Conservation (phyloP, 2,888 invertebrate genomes). For the Hirtodrosophila histrioides region DNA sequence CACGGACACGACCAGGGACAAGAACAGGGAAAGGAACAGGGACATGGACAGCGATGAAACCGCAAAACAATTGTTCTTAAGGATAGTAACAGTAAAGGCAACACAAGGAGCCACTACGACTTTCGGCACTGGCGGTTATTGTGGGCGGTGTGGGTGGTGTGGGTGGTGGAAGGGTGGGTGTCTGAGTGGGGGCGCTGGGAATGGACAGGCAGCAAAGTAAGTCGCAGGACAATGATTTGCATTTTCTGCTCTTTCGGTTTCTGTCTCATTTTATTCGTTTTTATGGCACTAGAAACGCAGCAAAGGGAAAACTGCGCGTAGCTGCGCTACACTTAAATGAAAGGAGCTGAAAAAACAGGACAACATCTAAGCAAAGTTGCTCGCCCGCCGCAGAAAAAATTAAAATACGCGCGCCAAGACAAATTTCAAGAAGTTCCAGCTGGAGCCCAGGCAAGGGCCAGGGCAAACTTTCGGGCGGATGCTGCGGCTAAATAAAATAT, state of each 20-base stretch:
- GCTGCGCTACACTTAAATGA: conserved; percentile 39
- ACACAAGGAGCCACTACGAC: conserved; percentile 19
- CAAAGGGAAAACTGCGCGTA: conserved; percentile 35
- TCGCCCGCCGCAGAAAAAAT: conserved; percentile 53
- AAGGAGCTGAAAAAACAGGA: conserved; percentile 20
- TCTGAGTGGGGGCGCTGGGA: conserved; percentile 12
- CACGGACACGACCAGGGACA: conserved; percentile 21
- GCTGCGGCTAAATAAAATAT: conserved; percentile 73
- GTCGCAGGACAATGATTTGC: conserved; percentile 73
- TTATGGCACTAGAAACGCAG: conserved; percentile 65
- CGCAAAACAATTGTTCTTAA: conserved; percentile 61
- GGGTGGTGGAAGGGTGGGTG: no score
- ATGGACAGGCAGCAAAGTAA: conserved; percentile 23
- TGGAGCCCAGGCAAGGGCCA: conserved; percentile 24
- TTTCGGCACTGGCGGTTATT: conserved; percentile 26
- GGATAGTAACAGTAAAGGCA: conserved; percentile 27
- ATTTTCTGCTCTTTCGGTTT: conserved; percentile 66
- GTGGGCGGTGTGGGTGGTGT: no score
- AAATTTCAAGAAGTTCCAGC: conserved; percentile 61
- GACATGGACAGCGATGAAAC: conserved; percentile 26
- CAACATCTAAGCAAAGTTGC: conserved; percentile 36
- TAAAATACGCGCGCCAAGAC: conserved; percentile 61
- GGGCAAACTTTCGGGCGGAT: conserved; percentile 53
- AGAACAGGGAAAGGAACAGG: conserved; percentile 1
- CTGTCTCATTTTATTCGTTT: conserved; percentile 62